These are phyloP conservation scores for Lucifuga dentata DNA, from an alignment of 2,113 vertebrate genomes.

Conservation along the genomic window DNA sequence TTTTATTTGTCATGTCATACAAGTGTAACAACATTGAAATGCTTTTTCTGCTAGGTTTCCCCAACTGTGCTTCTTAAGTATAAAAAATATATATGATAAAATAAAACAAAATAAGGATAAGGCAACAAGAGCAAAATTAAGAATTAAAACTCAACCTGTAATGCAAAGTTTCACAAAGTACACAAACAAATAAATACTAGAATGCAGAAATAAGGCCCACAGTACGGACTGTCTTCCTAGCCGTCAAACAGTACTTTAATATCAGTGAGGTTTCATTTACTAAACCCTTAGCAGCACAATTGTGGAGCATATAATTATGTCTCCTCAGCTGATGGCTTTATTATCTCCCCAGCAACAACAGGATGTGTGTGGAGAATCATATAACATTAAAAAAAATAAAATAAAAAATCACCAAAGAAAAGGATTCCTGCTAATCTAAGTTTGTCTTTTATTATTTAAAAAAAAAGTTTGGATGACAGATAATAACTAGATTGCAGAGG, in stretches of 20 bases:
- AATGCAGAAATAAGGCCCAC: neutral
- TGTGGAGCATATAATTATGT: neutral
- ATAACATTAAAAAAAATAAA: neutral
- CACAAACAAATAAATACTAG: neutral
- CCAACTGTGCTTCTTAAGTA: too few species aligned
- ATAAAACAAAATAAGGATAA: too few species aligned
- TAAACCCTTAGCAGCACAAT: neutral
- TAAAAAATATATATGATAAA: too few species aligned
- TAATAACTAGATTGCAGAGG: too few species aligned
- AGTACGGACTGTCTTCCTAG: too few species aligned
- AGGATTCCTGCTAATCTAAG: neutral
- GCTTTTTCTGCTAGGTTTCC: too few species aligned
- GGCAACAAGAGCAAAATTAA: too few species aligned
- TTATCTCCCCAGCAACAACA: neutral
- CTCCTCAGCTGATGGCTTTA: neutral
- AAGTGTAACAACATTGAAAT: too few species aligned
- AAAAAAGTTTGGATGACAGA: too few species aligned
- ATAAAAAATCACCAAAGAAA: neutral
- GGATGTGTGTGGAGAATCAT: neutral
- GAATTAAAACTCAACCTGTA: neutral
- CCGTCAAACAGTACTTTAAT: too few species aligned
- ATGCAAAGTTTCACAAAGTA: constrained; percentile 5
- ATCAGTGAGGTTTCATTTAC: neutral
- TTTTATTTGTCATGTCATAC: too few species aligned
- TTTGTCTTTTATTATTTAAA: neutral